phyloP scores from a whole-genome alignment of 92 coral and sea anemone genomes.

The Zoanthus sociatus region DNA sequence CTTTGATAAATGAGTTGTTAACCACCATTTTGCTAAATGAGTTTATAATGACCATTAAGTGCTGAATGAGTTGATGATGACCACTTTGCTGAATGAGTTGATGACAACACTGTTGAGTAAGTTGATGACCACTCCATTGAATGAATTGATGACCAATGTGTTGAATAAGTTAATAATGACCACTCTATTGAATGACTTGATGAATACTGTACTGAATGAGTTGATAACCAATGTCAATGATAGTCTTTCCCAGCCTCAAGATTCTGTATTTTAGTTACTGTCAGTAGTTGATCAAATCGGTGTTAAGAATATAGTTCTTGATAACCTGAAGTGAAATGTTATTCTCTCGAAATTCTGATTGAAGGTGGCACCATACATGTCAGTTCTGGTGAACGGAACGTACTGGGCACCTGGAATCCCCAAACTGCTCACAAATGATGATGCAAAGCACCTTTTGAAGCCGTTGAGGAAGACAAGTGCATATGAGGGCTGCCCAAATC shows the following conservation, averaged over 20 bases:
- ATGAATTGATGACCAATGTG: neutral
- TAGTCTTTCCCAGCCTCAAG: no score
- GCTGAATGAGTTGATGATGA: neutral
- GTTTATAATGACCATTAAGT: neutral
- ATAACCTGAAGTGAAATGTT: neutral
- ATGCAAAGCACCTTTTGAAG: slow-evolving; percentile 86
- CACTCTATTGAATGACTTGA: neutral
- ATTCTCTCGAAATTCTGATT: neutral
- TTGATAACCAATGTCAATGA: no score
- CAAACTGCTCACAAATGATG: slow-evolving; percentile 90
- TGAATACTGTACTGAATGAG: neutral
- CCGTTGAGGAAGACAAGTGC: slow-evolving; percentile 84
- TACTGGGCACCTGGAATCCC: slow-evolving; percentile 97
- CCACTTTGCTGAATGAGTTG: neutral
- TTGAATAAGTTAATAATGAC: neutral
- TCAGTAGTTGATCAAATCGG: no score
- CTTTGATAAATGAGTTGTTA: neutral
- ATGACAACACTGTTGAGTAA: neutral
- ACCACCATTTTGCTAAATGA: neutral
- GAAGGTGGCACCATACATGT: slow-evolving; percentile 99
- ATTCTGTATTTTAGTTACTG: no score
- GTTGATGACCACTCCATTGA: neutral
- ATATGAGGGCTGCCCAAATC: slow-evolving; percentile 93
- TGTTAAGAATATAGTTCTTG: no score
- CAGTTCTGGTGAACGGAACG: slow-evolving; percentile 93